Evolutionary conservation across 2,797 vertebrate species (phyloP), one percentile per base, ranked within the genome.

Genomic region (Bucorvus abyssinicus): DNA sequence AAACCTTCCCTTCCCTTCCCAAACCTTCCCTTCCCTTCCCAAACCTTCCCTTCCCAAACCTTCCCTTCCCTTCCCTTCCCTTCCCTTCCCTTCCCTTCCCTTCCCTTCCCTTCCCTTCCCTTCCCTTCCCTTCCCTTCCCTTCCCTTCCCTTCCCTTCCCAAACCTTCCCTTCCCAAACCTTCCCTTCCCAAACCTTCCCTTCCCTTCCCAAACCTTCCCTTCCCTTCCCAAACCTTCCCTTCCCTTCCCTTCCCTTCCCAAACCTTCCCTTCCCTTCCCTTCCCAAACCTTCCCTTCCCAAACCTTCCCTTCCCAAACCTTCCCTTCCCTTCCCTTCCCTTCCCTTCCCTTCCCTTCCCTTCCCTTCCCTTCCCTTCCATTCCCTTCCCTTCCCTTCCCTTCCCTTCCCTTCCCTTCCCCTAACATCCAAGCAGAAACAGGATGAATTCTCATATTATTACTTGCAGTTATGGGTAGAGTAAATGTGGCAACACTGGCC

Each of bases 111-210:
- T 36, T 34, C 38, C 38, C 38, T 40, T 40, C 38, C 38, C 38
- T 40, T 40, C 38, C 38, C 38, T 40, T 40, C 38, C 38, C 38
- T 40, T 40, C 38, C 38, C 38, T 40, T 40, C 38, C 38, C 38
- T 40, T 40, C 38, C 38, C 38, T 24, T 23, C 14, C 61, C 19
- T 9, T 15, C 38, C 12, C 3, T 19, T 40, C 38, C n/a, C n/a
- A n/a, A n/a, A n/a, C 38, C 38, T 40, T 40, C 38, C 38, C 38
- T 40, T 40, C 38, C n/a, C n/a, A n/a, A n/a, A n/a, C 12, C 9
- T 36, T 49, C 4, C 18, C 16, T 16, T 9, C 8, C n/a, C n/a
- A n/a, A n/a, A n/a, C 14, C 14, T 4, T 14, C 2, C 9, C 13
- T 24, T 20, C 11, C 38, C 38, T 44, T n/a, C n/a, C n/a, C n/a